Evolutionary conservation across 1,140 invertebrate species (phyloP).

Genomic region (Drepana arcuata): DNA sequence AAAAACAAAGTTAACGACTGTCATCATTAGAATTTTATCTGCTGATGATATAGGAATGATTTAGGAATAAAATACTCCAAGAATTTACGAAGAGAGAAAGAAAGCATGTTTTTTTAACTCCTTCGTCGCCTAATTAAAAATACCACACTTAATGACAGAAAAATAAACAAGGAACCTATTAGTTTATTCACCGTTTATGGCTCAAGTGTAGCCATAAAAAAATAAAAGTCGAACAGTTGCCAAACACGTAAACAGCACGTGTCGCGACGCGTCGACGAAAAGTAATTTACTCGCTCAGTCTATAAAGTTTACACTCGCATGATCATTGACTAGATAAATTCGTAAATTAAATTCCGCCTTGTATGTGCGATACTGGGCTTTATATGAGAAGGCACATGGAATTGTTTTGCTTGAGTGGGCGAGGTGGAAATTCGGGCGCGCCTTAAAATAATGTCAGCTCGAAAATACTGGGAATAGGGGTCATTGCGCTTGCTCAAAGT

Average conservation of each 20-base stretch:
- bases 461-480: slow-evolving; percentile 21
- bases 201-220: slow-evolving; percentile 11
- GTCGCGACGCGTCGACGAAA: slow-evolving; percentile 22
- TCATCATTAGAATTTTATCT: too few relatives aligned
- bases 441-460: slow-evolving; percentile 48
- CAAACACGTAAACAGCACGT: slow-evolving; percentile 12
- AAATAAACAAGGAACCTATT: slow-evolving; percentile 18
- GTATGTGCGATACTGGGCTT: slow-evolving; percentile 13
- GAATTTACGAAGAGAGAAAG: too few relatives aligned
- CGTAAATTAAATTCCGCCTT: slow-evolving; percentile 51
- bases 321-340: slow-evolving; percentile 61
- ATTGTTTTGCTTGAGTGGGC: slow-evolving; percentile 12
- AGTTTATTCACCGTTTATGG: slow-evolving; percentile 24
- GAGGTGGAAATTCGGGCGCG: slow-evolving; percentile 21
- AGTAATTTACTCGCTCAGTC: slow-evolving; percentile 37
- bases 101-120: too few relatives aligned
- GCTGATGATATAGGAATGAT: too few relatives aligned
- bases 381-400: slow-evolving; percentile 10
- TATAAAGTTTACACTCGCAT: slow-evolving; percentile 56
- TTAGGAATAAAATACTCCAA: too few relatives aligned
- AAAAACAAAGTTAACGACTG: slow-evolving; percentile 2
- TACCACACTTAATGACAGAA: not conserved
- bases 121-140: too few relatives aligned
- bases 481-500: slow-evolving; percentile 38
- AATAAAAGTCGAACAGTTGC: slow-evolving; percentile 22